Evolutionary conservation across 2,113 vertebrate species (phyloP).

Genomic region (Hippolais icterina): DNA sequence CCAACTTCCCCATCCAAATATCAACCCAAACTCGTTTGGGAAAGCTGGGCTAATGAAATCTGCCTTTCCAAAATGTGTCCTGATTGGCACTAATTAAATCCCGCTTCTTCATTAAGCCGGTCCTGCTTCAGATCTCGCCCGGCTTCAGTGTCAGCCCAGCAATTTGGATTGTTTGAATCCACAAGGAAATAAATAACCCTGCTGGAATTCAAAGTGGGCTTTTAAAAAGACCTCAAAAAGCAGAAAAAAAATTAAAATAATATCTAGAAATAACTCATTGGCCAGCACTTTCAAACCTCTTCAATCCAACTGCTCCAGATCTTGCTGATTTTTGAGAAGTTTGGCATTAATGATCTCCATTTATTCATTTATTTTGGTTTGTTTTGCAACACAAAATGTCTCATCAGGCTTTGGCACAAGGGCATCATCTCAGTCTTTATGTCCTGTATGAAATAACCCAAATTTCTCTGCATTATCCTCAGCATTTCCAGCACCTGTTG

Average conservation of each 20-base stretch:
- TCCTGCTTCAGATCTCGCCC: neutral
- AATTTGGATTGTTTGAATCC: neutral
- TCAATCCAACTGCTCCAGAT: neutral
- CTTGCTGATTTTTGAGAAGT: neutral
- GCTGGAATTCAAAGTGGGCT: neutral
- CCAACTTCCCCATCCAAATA: neutral
- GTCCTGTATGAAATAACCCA: neutral
- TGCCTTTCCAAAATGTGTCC: neutral
- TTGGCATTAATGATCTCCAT: neutral
- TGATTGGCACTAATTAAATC: neutral
- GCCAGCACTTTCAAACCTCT: neutral
- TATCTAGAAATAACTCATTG: neutral
- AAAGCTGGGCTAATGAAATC: neutral
- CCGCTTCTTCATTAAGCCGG: neutral
- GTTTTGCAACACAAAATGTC: neutral
- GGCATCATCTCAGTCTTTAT: neutral
- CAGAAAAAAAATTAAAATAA: neutral
- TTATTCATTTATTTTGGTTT: neutral
- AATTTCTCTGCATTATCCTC: rapidly evolving
- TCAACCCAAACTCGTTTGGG: neutral
- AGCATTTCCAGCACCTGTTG: neutral
- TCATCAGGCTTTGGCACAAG: neutral
- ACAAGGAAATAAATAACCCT: neutral
- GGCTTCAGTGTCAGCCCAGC: neutral
- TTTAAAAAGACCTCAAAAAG: neutral